Evolutionary conservation across 37 sponge, comb jelly and placozoan species (phyloP), one percentile per base, ranked within the genome.

Genomic region (Halichondria panicea): DNA sequence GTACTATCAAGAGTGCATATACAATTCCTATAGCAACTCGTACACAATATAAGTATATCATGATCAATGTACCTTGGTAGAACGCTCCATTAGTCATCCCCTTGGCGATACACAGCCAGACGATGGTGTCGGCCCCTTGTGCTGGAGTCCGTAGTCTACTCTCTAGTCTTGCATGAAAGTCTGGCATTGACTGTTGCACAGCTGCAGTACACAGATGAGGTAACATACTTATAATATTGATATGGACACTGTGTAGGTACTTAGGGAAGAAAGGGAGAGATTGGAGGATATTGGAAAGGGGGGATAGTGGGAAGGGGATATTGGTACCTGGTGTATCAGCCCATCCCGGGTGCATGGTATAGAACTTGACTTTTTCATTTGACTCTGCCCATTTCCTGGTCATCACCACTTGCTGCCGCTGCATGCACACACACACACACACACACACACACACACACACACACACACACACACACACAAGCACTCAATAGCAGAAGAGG

Each of bases 381-480:
- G 56, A 39, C 48, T 74, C 46, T 1, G 93, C 76, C 93, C 90
- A 96, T 21, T 46, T 57, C 56, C 88, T 81, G 0, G 71, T 75
- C 90, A 96, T 92, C 25, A 96, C 85, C 46, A 96, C 80, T 59
- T 96, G 96, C 78, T 96, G 96, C 38, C 96, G 89, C 86, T 89
- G 81, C 15, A 81, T 22, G 28, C 18, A 38, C 19, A 48, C 34
- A 9, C 43, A 39, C 63, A 37, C 0, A 8, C 34, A 12, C 66
- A 63, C 21, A 66, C 25, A 54, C 59, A 55, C 43, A 55, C 42
- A 36, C 44, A 41, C n/a, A 48, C 34, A 9, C 43, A 39, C 63
- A 37, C 0, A 8, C 34, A 12, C 66, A 63, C 21, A 66, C 25
- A 54, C 59, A 55, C 43, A 55, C 42, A 36, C 44, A 41, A 63